Percentiles rank a stretch among this genome's conserved stretches.
Conservation (phyloP, 2,888 invertebrate species). For the Apotomis capreana region DNA sequence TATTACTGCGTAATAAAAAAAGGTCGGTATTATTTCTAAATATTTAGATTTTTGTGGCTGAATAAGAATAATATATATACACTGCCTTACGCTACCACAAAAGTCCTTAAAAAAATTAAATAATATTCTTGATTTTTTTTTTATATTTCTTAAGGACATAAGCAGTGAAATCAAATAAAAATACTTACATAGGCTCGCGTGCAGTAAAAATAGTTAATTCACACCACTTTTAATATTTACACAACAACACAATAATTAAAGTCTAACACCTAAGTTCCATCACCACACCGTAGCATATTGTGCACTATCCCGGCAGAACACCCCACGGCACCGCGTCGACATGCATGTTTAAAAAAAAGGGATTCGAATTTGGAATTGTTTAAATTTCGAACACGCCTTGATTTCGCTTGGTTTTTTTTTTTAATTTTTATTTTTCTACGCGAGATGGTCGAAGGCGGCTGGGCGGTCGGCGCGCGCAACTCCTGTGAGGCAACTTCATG, state of each 20-base stretch:
- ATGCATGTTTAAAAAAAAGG: constrained; percentile 42
- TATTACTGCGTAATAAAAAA: too few species aligned
- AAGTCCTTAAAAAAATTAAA: neutral
- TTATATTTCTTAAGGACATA: too few species aligned
- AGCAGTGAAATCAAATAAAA: neutral
- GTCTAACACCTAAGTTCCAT: constrained; percentile 51
- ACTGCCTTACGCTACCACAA: neutral
- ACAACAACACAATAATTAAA: constrained; percentile 51
- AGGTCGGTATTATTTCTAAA: too few species aligned
- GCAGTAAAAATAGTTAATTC: constrained; percentile 54
- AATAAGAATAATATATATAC: neutral
- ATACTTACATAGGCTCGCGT: constrained; percentile 59
- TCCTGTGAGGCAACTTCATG: constrained; percentile 50
- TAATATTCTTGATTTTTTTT: neutral
- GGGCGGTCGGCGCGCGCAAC: constrained; percentile 49
- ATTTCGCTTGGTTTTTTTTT: constrained; percentile 43
- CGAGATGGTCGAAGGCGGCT: constrained; percentile 45
- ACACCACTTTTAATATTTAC: constrained; percentile 42
- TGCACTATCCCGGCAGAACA: constrained; percentile 21
- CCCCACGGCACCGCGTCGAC: neutral
- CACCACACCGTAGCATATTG: constrained; percentile 51
- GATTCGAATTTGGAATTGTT: constrained; percentile 38
- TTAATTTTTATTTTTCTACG: constrained; percentile 46
- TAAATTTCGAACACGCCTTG: constrained; percentile 51
- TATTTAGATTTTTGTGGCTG: neutral